Conservation (phyloP, 2,113 vertebrate species). For the Microcebus lehilahytsara region DNA sequence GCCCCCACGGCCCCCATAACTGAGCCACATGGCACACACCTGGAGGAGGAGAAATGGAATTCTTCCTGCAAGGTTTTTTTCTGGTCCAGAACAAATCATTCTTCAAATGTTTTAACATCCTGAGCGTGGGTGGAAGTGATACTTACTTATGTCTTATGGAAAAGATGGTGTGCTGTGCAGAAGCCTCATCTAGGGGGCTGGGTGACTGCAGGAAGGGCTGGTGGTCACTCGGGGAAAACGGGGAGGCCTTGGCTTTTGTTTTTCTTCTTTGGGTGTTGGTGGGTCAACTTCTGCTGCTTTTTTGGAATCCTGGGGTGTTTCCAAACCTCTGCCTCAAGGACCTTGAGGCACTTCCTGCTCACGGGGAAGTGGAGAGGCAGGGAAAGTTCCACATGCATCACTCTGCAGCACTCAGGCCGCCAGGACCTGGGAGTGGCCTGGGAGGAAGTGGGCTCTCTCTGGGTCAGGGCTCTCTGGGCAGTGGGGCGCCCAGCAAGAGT, state of each 20-base stretch:
- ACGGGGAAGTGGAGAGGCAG: not conserved
- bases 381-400: not conserved
- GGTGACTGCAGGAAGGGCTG: not conserved
- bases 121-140: conserved; percentile 52
- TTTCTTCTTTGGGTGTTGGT: not conserved
- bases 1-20: not conserved
- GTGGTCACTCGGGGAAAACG: not conserved
- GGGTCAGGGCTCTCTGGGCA: not conserved
- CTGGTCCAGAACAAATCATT: conserved; percentile 45
- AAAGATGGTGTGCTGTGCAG: not conserved
- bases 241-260: not conserved
- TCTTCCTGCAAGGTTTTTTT: conserved; percentile 36
- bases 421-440: not conserved
- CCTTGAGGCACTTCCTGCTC: not conserved
- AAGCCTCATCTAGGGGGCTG: not conserved
- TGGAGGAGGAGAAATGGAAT: conserved; percentile 9
- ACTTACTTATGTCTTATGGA: conserved; percentile 29
- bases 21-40: not conserved
- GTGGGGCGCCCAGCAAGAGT: not conserved
- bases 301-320: conserved; percentile 10
- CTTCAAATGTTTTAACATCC: conserved; percentile 58
- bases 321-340: conserved; percentile 18
- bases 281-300: not conserved
- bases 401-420: not conserved
- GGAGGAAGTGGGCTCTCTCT: not conserved